These are phyloP conservation scores for Trachythela sp. DNA, from an alignment of 64 coral and sea anemone genomes.

Conservation along the genomic window DNA sequence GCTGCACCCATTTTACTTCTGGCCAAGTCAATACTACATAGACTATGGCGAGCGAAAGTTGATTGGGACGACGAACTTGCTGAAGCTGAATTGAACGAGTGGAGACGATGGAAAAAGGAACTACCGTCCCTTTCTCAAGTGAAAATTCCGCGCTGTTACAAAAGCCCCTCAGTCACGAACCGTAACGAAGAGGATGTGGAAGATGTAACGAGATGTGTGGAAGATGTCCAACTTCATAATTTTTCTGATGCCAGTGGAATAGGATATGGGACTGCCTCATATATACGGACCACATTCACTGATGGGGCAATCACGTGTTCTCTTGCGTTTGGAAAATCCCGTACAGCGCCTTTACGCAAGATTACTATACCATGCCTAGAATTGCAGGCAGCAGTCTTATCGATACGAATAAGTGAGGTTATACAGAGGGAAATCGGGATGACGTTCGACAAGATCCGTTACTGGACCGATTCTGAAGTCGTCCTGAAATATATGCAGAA, in stretches of 20 bases:
- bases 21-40: neutral
- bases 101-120: neutral
- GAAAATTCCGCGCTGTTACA: neutral
- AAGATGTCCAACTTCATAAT: neutral
- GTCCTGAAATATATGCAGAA: too few species aligned
- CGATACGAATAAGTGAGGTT: neutral
- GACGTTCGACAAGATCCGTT: too few species aligned
- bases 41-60: neutral
- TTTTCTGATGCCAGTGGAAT: neutral
- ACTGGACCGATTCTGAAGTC: too few species aligned
- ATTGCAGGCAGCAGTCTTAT: neutral
- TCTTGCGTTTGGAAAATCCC: neutral
- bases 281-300: neutral
- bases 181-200: neutral
- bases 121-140: neutral
- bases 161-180: neutral
- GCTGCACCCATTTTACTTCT: neutral
- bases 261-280: neutral
- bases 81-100: too few species aligned
- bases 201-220: neutral
- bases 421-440: too few species aligned
- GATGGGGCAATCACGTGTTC: neutral
- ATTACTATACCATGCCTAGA: neutral
- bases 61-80: neutral
- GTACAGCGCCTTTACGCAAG: neutral